A percentile compares a stretch with the other conserved stretches of the same genome.
phyloP scores from a whole-genome alignment of 1,140 invertebrate genomes.

The Hestina assimilis region DNA sequence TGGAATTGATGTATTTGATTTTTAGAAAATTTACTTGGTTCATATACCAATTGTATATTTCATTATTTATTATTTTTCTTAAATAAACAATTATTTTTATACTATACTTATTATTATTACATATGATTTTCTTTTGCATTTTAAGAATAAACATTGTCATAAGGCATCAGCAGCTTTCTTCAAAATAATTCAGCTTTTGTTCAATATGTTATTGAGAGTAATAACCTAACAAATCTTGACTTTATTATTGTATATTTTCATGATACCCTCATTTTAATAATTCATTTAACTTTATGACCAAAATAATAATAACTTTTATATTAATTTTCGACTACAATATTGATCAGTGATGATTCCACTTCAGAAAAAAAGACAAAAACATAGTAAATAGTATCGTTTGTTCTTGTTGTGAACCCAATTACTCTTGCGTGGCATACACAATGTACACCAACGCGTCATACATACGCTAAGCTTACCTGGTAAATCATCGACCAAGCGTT shows the following conservation, averaged over 20 bases:
- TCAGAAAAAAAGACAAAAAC: neutral
- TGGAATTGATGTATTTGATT: no score
- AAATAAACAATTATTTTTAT: no score
- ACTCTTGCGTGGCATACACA: conserved; percentile 56
- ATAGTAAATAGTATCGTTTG: neutral
- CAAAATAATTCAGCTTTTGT: no score
- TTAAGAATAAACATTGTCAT: no score
- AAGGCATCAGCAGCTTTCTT: no score
- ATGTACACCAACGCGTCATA: conserved; percentile 38
- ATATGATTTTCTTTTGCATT: no score
- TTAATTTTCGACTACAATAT: neutral
- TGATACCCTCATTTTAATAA: neutral
- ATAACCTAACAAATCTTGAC: no score
- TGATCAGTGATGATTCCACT: neutral
- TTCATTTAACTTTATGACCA: neutral
- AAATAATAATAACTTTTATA: neutral
- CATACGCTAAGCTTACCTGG: conserved; percentile 79
- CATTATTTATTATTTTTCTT: no score
- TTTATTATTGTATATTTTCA: conserved; percentile 3
- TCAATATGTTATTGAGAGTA: no score
- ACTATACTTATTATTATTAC: no score
- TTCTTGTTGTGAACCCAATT: conserved; percentile 23
- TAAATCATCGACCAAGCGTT: conserved; percentile 82
- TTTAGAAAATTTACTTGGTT: no score
- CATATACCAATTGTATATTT: no score